Evolutionary conservation across 2,888 invertebrate species (phyloP).

Genomic region (Macaria liturata): DNA sequence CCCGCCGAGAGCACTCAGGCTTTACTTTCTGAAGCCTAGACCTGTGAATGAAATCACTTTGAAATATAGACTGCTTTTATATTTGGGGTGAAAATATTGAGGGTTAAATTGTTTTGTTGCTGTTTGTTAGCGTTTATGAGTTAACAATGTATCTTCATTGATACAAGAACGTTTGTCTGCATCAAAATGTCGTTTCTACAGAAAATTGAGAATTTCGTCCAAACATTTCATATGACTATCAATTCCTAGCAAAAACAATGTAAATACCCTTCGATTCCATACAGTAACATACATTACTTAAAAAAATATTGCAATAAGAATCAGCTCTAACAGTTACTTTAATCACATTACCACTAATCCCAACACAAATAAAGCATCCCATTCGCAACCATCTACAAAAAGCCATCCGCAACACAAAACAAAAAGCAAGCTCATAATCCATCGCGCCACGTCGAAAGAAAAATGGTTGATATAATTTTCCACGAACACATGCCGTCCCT

Average conservation of each 20-base stretch:
- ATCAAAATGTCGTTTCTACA: too few species aligned
- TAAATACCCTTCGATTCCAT: too few species aligned
- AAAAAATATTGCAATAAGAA: too few species aligned
- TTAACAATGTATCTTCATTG: too few species aligned
- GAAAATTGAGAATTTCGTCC: too few species aligned
- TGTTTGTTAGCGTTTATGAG: neutral
- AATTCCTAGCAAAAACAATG: too few species aligned
- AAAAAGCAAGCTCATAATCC: slow-evolving; percentile 28
- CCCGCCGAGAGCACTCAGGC: slow-evolving; percentile 70
- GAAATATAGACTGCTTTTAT: slow-evolving; percentile 17
- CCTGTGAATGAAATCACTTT: slow-evolving; percentile 47
- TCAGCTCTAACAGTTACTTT: too few species aligned
- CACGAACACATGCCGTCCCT: slow-evolving; percentile 69
- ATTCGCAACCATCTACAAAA: neutral
- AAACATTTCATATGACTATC: too few species aligned
- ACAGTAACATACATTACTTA: too few species aligned
- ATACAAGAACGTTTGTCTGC: too few species aligned
- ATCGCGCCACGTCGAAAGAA: slow-evolving; percentile 47
- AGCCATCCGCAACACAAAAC: slow-evolving; percentile 9
- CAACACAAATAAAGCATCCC: neutral
- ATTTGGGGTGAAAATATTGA: neutral
- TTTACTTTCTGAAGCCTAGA: slow-evolving; percentile 54
- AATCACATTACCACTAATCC: too few species aligned
- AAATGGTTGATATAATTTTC: slow-evolving; percentile 75
- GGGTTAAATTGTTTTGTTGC: neutral